Base-by-base conservation (phyloP, 2,797 vertebrate species). In the Danionella dracula region DNA sequence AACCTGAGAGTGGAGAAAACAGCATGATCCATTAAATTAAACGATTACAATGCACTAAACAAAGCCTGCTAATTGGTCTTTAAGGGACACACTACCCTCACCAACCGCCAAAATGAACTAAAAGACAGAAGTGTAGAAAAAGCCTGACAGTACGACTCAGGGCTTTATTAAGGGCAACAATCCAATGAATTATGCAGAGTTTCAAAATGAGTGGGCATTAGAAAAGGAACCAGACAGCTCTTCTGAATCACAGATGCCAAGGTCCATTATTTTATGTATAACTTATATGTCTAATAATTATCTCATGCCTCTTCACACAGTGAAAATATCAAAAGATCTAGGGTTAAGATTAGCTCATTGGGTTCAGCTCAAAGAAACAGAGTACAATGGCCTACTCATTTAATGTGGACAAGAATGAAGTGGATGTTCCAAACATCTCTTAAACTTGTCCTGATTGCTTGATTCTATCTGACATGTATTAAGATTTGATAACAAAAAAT, bases 231-330 rank as follows among this genome's bases (percentile, higher is more conserved):
- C 74, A 68, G 75, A 73, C 78, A 73, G 71, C 68, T 68, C 64
- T 71, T 53, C 71, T 77, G 84, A 83, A 74, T 82, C 79, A 81
- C 58, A 72, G 68, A 70, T 77, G 80, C 81, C 82, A 83, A 76
- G 74, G 83, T 77, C 76, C 60, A 70, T 83, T 81, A 77, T 51
- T 63, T 73, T 80, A 75, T 76, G 71, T 77, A 76, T 78, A 80
- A 82, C 82, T 73, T 78, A 79, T 79, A 85, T 81, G 71, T 80
- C 73, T 73, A 73, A 71, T 84, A 84, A 87, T 86, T 79, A 87
- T 81, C 76, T 80, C 32, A 73, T 27, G 50, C 74, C 78, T 82
- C 81, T 77, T 78, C 69, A 72, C 78, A 72, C 66, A 72, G 68
- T 56, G 67, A 75, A 82, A 85, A 85, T 85, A 82, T 85, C 77